Evolutionary conservation across 2,113 vertebrate genomes (phyloP).

Genomic region (Glaucidium brasilianum): DNA sequence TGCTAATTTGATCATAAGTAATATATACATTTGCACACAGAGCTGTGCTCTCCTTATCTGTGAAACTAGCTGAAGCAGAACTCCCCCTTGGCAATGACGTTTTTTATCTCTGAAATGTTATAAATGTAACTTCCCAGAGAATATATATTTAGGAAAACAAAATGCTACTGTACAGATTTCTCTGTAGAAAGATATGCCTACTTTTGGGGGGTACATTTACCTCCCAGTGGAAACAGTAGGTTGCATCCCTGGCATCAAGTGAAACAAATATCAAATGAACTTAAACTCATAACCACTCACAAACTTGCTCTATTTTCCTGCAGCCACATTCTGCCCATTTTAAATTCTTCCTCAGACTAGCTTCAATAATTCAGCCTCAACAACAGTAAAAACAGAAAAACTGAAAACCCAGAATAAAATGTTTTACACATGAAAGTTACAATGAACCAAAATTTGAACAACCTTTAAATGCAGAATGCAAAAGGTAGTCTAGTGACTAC

Average conservation of each 20-base stretch:
- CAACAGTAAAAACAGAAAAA: not conserved
- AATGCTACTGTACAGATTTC: not conserved
- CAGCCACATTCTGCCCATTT: not conserved
- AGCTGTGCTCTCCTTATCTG: not conserved
- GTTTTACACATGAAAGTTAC: not conserved
- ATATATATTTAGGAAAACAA: not conserved
- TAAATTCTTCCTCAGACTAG: not conserved
- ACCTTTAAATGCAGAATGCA: not conserved
- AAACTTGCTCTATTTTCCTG: not conserved
- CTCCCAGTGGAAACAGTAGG: not conserved
- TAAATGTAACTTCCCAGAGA: not conserved
- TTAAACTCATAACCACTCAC: not conserved
- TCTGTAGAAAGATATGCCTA: not conserved
- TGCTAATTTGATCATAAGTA: not conserved
- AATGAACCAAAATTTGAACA: not conserved
- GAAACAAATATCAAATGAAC: not conserved
- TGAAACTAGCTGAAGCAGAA: not conserved
- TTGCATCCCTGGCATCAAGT: not conserved
- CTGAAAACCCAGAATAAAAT: not conserved
- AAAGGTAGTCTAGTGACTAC: not conserved
- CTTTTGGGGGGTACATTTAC: not conserved
- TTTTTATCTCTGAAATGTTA: not conserved
- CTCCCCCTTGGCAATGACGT: not conserved
- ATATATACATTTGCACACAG: not conserved
- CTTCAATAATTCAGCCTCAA: not conserved